Percentiles rank a stretch among this genome's conserved stretches.
These are phyloP conservation scores for Anagrus nilaparvatae DNA, from an alignment of 1,140 invertebrate species.

Conservation along the genomic window DNA sequence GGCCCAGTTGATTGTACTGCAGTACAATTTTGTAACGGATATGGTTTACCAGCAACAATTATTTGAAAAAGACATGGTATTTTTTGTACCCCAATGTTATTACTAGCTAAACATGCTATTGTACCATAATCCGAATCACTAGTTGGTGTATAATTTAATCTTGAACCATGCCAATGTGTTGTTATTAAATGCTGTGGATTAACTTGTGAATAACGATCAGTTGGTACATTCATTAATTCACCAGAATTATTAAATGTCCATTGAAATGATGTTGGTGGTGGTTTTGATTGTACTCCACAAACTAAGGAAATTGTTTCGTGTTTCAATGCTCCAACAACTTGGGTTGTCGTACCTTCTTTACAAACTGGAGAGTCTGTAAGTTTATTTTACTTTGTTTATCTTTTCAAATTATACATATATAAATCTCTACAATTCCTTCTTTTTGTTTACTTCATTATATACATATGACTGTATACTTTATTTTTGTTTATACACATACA, in stretches of 20 bases:
- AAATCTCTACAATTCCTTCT: too few relatives aligned
- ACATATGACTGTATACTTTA: too few relatives aligned
- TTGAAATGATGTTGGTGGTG: constrained; percentile 65
- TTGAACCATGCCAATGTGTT: constrained; percentile 57
- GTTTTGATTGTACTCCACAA: constrained; percentile 79
- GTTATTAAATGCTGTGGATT: constrained; percentile 26
- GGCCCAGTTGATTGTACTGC: constrained; percentile 41
- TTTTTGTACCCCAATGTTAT: constrained; percentile 68
- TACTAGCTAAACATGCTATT: constrained; percentile 70
- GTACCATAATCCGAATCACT: constrained; percentile 81
- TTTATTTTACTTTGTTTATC: too few relatives aligned
- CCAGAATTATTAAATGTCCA: constrained; percentile 85
- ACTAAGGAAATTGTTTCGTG: constrained; percentile 72
- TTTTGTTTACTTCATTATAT: too few relatives aligned
- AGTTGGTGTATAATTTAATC: constrained; percentile 71
- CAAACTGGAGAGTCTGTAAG: constrained; percentile 69
- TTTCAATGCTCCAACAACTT: constrained; percentile 71
- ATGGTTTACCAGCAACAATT: constrained; percentile 53
- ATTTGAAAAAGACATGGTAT: constrained; percentile 78
- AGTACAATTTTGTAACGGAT: constrained; percentile 77
- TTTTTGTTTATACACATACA: too few relatives aligned
- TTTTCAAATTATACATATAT: not conserved
- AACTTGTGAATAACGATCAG: constrained; percentile 46
- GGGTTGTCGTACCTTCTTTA: constrained; percentile 56
- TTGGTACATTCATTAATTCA: constrained; percentile 64